Evolutionary conservation across 2,113 vertebrate species (phyloP), one percentile per base, ranked within the genome.

Genomic region (Elachura formosa): DNA sequence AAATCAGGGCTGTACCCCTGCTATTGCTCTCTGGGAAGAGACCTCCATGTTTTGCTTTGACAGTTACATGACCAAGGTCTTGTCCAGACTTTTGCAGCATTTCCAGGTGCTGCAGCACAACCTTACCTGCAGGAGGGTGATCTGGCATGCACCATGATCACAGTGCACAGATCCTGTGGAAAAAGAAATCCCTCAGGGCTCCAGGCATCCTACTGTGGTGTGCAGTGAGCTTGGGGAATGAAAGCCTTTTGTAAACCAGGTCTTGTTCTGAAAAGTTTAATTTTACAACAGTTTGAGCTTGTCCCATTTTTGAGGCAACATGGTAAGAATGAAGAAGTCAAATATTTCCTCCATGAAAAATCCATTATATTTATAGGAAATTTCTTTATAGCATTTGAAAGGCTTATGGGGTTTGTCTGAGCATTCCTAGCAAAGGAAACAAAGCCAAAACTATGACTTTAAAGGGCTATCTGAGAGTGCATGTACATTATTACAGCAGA

Each of bases 31-130:
- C 79, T 80, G 64, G 59, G 69, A 90, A 40, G 81, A 38, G 66
- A 34, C 23, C 54, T 82, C 49, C 9, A 3, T 4, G 25, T 36
- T 43, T 28, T 61, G 28, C 73, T 78, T 69, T 22, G 21, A 16
- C 12, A 84, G 5, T 34, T 23, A 1, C 4, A 0, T 20, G 31
- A 49, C 34, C 38, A 24, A 58, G 38, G 38, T 2, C 73, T 28
- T 40, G 19, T n/a, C 28, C 3, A 23, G 87, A 16, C 18, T n/a
- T 18, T 1, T 55, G 14, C 73, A 36, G 55, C 2, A 0, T 3
- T 24, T 22, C 31, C 51, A 28, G 17, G 29, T 38, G 46, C 49
- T 52, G 68, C 67, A 77, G 76, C 36, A 31, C 21, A 12, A 62
- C 34, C 46, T 33, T 74, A 29, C 16, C 40, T 31, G 55, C 56